Evolutionary conservation across 2,888 invertebrate species (phyloP).

Genomic region (Apotomis betuletana): DNA sequence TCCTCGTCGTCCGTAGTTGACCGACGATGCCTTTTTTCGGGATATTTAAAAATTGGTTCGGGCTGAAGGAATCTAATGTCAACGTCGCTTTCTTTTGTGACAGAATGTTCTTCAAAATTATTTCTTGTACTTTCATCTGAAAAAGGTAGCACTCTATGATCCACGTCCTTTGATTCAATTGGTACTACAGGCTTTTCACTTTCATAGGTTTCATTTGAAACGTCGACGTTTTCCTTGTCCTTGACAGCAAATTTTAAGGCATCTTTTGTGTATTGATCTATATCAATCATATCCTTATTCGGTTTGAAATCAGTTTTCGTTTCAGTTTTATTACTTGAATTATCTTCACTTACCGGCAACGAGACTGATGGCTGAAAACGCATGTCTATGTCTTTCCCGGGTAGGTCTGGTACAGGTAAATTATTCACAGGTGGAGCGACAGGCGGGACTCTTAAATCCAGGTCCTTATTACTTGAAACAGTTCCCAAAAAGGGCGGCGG

Average conservation of each 20-base stretch:
- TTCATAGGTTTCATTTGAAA: conserved; percentile 70
- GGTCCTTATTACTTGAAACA: conserved; percentile 65
- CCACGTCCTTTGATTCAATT: conserved; percentile 74
- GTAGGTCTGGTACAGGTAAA: conserved; percentile 61
- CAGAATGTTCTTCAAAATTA: conserved; percentile 52
- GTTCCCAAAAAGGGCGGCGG: conserved; percentile 57
- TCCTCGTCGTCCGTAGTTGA: conserved; percentile 84
- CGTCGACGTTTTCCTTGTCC: conserved; percentile 78
- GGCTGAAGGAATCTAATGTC: conserved; percentile 77
- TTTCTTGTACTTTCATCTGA: conserved; percentile 63
- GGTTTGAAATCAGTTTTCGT: conserved; percentile 56
- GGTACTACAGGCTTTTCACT: conserved; percentile 58
- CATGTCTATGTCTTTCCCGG: conserved; percentile 80
- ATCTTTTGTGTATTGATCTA: conserved; percentile 82
- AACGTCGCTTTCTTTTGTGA: conserved; percentile 70
- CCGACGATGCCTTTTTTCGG: conserved; percentile 74
- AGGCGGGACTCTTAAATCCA: conserved; percentile 78
- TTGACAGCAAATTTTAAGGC: conserved; percentile 78
- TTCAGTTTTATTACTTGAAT: conserved; percentile 47
- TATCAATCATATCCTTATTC: conserved; percentile 77
- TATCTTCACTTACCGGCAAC: conserved; percentile 54
- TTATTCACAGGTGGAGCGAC: conserved; percentile 58
- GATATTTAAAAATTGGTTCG: conserved; percentile 76
- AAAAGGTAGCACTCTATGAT: conserved; percentile 78
- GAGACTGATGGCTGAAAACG: conserved; percentile 68